Base-by-base conservation (phyloP, 2,113 vertebrate genomes). In the Pedetes capensis region DNA sequence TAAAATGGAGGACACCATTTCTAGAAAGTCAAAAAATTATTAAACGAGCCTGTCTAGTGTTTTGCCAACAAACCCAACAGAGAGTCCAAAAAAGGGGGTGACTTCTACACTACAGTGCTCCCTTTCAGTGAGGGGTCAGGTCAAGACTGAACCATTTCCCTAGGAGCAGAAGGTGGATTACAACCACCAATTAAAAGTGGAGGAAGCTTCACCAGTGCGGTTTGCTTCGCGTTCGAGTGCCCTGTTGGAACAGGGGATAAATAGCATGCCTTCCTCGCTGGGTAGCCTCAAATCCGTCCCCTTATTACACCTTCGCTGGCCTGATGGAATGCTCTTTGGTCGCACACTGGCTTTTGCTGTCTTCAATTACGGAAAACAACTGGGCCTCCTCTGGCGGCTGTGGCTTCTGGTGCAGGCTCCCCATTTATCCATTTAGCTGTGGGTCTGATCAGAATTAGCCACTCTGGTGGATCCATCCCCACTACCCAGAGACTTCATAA, bases 361-460 rank as follows among this genome's bases (percentile, higher is more conserved):
- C 80, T 76, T 81, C 66, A 53, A 81, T 94, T 88, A 82, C 6
- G 47, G 93, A 88, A 66, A 92, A 68, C 74, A 44, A 75, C 11
- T 1, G 29, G 3, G 10, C 34, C 72, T 42, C 91, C 61, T 42
- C 17, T 0, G 7, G 42, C 87, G 86, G 63, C 72, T 82, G 86
- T 47, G 89, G 93, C 82, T 91, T 53, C 76, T 6, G 37, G 79
- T 22, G 66, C 5, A 34, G 0, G 8, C 20, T 92, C 93, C 96
- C 95, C 90, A 86, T 64, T 71, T 78, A 95, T 61, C 95, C 90
- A 93, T 97, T 93, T 93, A 82, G 27, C 92, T 42, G 76, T 27
- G 66, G 87, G 51, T 80, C 90, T 95, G 90, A 93, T 95, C 93
- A 78, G 87, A 85, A 94, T 88, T 20, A 66, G 88, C 68, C 81